Evolutionary conservation across 2,888 invertebrate genomes (phyloP).

Genomic region (Platycheirus rosarum): DNA sequence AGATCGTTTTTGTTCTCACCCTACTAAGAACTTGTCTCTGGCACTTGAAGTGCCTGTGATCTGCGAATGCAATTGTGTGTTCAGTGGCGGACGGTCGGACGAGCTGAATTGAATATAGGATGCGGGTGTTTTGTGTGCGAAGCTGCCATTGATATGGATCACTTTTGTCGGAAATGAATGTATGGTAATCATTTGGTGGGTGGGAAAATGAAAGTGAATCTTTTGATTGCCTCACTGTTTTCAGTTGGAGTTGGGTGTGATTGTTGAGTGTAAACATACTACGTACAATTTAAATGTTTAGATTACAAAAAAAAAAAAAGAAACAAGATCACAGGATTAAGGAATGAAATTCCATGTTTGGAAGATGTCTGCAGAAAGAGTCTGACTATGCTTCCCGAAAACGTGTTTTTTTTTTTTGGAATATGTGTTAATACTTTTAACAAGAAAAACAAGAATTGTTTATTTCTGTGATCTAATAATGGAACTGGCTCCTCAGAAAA

Average conservation of each 20-base stretch:
- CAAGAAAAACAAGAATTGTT: neutral
- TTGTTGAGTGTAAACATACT: slow-evolving; percentile 26
- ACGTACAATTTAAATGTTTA: too few species aligned
- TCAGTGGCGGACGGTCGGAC: neutral
- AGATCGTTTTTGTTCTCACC: slow-evolving; percentile 63
- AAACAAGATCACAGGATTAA: neutral
- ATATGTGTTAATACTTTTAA: too few species aligned
- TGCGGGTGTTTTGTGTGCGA: slow-evolving; percentile 53
- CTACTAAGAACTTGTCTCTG: slow-evolving; percentile 46
- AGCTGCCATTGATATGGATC: slow-evolving; percentile 60
- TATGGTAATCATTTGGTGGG: slow-evolving; percentile 31
- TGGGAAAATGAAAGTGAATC: slow-evolving; percentile 47
- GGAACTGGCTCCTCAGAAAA: too few species aligned
- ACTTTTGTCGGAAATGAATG: slow-evolving; percentile 58
- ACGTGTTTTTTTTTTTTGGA: slow-evolving; percentile 3
- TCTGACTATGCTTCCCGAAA: neutral
- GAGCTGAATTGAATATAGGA: slow-evolving; percentile 6
- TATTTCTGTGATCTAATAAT: slow-evolving; percentile 3
- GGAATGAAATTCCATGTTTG: slow-evolving; percentile 30
- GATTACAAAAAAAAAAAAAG: slow-evolving; percentile 12
- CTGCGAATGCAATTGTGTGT: slow-evolving; percentile 51
- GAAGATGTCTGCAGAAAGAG: slow-evolving; percentile 2
- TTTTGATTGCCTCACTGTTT: slow-evolving; percentile 3
- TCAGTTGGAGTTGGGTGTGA: neutral
- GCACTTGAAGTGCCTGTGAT: slow-evolving; percentile 64